These are phyloP conservation scores for Siphlonurus alternatus DNA, from an alignment of 2,888 invertebrate genomes.

Conservation along the genomic window DNA sequence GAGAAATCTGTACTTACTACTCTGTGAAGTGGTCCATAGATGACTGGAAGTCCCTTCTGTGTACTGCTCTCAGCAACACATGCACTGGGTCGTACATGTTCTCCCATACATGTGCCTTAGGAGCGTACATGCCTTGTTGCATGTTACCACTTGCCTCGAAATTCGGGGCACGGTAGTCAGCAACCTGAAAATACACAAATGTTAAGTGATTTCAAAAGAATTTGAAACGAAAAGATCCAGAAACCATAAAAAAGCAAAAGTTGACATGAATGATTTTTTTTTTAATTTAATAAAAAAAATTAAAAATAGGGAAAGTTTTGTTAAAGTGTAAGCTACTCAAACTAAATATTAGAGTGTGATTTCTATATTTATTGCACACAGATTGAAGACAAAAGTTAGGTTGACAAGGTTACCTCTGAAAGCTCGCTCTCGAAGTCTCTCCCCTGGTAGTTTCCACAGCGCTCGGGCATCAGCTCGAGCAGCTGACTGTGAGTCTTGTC, in stretches of 20 bases:
- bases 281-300: conserved; percentile 9
- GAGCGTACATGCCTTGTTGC: conserved; percentile 77
- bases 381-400: too few species aligned
- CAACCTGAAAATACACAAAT: conserved; percentile 36
- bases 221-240: too few species aligned
- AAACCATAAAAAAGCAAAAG: conserved; percentile 1
- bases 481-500: conserved; percentile 94
- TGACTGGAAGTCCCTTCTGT: conserved; percentile 81
- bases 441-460: conserved; percentile 80
- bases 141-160: conserved; percentile 52
- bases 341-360: too few species aligned
- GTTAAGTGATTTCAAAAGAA: background rate
- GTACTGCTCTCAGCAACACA: conserved; percentile 76
- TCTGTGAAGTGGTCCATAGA: conserved; percentile 86
- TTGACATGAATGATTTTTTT: background rate
- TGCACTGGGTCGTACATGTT: conserved; percentile 87
- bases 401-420: conserved; percentile 58
- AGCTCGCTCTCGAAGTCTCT: conserved; percentile 76
- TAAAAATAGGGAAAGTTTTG: too few species aligned
- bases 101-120: conserved; percentile 73
- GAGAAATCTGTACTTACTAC: conserved; percentile 64
- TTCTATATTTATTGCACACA: too few species aligned
- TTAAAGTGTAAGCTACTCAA: too few species aligned
- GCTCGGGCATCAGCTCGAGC: conserved; percentile 88
- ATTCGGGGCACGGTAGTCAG: conserved; percentile 76